phyloP scores from a whole-genome alignment of 2,113 vertebrate species.

The Tetrao urogallus region DNA sequence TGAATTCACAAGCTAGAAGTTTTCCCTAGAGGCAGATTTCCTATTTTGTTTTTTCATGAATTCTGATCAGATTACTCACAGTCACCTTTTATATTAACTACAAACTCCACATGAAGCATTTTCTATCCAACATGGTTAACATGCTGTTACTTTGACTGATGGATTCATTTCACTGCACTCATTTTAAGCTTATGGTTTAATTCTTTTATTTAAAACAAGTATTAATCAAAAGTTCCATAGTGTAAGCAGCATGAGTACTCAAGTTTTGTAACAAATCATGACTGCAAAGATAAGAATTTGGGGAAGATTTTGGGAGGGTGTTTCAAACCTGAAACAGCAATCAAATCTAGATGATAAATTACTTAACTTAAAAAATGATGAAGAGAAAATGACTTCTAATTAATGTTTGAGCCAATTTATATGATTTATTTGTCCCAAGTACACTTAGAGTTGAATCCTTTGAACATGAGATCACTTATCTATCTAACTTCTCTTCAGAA shows the following conservation, averaged over 20 bases:
- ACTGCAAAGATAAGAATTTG: background rate
- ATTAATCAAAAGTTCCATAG: background rate
- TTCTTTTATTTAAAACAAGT: background rate
- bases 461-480: background rate
- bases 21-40: background rate
- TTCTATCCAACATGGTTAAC: background rate
- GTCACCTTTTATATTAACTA: background rate
- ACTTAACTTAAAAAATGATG: background rate
- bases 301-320: background rate
- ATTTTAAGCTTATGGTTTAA: background rate
- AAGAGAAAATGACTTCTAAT: background rate
- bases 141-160: background rate
- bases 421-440: background rate
- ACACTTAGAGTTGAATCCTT: background rate
- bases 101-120: background rate
- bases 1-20: background rate
- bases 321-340: background rate
- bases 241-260: background rate
- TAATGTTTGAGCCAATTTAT: background rate
- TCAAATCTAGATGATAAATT: background rate
- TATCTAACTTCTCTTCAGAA: background rate
- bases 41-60: conserved; percentile 27
- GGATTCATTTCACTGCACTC: background rate
- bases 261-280: background rate
- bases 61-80: background rate